Conservation (phyloP, 2,888 invertebrate species). For the Thymelicus acteon region DNA sequence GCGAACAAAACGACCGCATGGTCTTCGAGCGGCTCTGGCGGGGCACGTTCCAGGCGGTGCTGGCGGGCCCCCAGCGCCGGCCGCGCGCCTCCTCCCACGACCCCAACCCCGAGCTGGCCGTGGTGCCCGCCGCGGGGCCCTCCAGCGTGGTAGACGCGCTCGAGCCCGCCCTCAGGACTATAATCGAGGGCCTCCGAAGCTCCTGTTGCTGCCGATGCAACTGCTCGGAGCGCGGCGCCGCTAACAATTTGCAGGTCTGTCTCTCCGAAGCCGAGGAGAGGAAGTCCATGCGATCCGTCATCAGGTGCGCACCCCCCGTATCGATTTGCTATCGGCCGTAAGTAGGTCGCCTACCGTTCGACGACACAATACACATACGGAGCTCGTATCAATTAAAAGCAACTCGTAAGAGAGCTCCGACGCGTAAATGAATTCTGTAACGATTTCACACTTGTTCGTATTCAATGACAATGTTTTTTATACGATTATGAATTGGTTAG, state of each 20-base stretch:
- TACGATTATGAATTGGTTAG: conserved; percentile 45
- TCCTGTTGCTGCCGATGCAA: conserved; percentile 79
- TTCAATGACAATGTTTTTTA: conserved; percentile 43
- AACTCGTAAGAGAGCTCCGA: conserved; percentile 44
- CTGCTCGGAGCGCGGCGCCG: conserved; percentile 66
- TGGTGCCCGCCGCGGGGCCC: conserved; percentile 51
- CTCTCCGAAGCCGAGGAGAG: conserved; percentile 79
- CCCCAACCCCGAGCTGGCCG: conserved; percentile 56
- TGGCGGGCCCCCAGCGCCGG: conserved; percentile 69
- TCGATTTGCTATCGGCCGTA: conserved; percentile 53
- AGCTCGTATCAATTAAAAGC: conserved; percentile 52
- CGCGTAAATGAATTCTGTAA: conserved; percentile 49
- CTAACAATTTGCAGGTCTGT: conserved; percentile 83
- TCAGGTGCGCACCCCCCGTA: conserved; percentile 83
- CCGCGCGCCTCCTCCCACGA: conserved; percentile 72
- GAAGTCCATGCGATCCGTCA: conserved; percentile 87
- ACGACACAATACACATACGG: conserved; percentile 43
- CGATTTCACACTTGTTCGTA: conserved; percentile 53
- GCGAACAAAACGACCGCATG: conserved; percentile 84
- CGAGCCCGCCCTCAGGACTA: conserved; percentile 73
- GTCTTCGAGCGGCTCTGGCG: conserved; percentile 90
- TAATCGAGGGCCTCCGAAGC: conserved; percentile 69
- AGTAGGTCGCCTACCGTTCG: conserved; percentile 46
- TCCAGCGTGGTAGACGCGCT: conserved; percentile 71
- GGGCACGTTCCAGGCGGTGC: conserved; percentile 85